phyloP scores from a whole-genome alignment of 2,888 invertebrate species.

The Drymonia ruficornis region DNA sequence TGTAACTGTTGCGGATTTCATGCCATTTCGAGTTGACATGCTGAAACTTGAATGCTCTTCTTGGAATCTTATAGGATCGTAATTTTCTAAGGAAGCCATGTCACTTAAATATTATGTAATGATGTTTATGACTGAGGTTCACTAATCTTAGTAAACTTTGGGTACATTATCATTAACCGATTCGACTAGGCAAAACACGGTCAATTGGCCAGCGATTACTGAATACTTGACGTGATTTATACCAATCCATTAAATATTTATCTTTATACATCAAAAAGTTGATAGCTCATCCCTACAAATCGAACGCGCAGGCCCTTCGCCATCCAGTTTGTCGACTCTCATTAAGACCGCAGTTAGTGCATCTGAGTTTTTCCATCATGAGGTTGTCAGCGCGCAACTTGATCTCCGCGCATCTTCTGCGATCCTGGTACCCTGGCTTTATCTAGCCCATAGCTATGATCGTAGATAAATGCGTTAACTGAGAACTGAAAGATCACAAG shows the following conservation, averaged over 20 bases:
- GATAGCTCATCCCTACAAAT: constrained; percentile 52
- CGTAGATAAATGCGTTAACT: constrained; percentile 62
- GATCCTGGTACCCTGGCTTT: constrained; percentile 65
- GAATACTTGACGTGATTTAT: no score
- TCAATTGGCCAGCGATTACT: no score
- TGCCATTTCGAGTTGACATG: constrained; percentile 8
- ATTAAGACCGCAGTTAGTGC: constrained; percentile 76
- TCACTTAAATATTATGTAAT: no score
- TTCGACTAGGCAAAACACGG: no score
- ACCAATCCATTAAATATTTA: no score
- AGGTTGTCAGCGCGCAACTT: constrained; percentile 45
- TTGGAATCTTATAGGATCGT: neutral
- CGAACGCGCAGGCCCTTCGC: constrained; percentile 56
- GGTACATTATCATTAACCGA: no score
- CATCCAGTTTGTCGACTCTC: constrained; percentile 83
- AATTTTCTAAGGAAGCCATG: neutral
- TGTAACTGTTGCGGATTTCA: constrained; percentile 13
- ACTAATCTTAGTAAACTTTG: no score
- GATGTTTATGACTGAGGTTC: no score
- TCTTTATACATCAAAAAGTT: neutral
- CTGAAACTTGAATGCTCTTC: constrained; percentile 1
- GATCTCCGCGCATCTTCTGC: constrained; percentile 62
- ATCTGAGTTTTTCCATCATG: constrained; percentile 71
- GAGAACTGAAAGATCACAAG: constrained; percentile 15
- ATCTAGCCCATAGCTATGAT: constrained; percentile 79